Conservation (phyloP, 2,797 vertebrate species). For the Chelmon rostratus region DNA sequence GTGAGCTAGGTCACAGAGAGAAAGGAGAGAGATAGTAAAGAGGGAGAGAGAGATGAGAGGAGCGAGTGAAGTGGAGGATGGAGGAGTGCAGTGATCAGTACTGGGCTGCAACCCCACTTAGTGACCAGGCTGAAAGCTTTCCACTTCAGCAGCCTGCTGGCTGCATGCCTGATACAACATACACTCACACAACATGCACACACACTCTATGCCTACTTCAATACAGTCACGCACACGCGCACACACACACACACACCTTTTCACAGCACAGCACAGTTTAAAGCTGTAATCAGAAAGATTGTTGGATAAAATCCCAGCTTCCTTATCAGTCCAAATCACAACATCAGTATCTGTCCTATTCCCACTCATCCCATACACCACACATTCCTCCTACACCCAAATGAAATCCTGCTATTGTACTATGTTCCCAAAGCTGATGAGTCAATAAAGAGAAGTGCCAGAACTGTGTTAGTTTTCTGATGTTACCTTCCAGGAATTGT, state of each 20-base stretch:
- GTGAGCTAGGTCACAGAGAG: background rate
- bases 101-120: constrained; percentile 64
- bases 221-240: constrained; percentile 19
- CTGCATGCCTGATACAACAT: constrained; percentile 16
- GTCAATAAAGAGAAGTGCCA: constrained; percentile 14
- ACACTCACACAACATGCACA: constrained; percentile 25
- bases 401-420: constrained; percentile 24
- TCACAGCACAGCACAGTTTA: constrained; percentile 29
- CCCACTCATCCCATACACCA: background rate
- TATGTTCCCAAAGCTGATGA: constrained; percentile 14
- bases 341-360: constrained; percentile 29
- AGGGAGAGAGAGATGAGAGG: constrained; percentile 22
- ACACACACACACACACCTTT: constrained; percentile 16
- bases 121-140: constrained; percentile 67
- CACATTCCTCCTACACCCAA: constrained; percentile 14
- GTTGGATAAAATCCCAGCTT: constrained; percentile 25
- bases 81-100: constrained; percentile 60
- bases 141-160: constrained; percentile 55
- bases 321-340: constrained; percentile 46
- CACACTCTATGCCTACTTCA: constrained; percentile 26
- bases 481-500: constrained; percentile 28
- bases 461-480: background rate
- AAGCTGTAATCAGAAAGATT: constrained; percentile 18
- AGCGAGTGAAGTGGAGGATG: constrained; percentile 39
- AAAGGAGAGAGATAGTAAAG: constrained; percentile 8